Evolutionary conservation across 2,797 vertebrate species (phyloP).

Genomic region (Pseudochromis fuscus): DNA sequence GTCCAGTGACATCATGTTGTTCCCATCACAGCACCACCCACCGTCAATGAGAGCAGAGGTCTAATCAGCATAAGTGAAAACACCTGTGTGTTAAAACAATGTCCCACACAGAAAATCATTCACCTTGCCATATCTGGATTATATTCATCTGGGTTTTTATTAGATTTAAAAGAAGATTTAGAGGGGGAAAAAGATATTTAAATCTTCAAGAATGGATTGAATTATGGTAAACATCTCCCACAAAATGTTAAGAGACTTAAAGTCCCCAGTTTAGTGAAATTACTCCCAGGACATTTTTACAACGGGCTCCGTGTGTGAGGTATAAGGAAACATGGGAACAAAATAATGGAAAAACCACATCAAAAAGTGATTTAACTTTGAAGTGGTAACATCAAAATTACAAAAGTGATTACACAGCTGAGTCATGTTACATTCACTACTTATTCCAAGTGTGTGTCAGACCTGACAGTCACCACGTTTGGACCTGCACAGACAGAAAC

Average conservation of each 20-base stretch:
- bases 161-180: background rate
- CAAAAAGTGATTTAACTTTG: conserved; percentile 61
- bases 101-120: conserved; percentile 4
- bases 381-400: conserved; percentile 56
- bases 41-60: conserved; percentile 19
- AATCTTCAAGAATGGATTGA: background rate
- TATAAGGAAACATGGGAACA: conserved; percentile 16
- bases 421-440: conserved; percentile 62
- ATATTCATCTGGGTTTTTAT: background rate
- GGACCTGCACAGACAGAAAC: conserved; percentile 12
- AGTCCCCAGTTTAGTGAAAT: conserved; percentile 27
- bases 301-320: conserved; percentile 45
- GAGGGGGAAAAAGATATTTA: background rate
- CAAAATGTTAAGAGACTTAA: conserved; percentile 17
- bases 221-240: conserved; percentile 23
- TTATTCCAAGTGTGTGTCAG: conserved; percentile 59
- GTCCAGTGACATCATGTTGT: conserved; percentile 1
- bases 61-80: conserved; percentile 23
- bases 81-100: conserved; percentile 18
- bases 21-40: conserved; percentile 9
- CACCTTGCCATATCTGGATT: background rate
- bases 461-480: conserved; percentile 27
- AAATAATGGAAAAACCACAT: conserved; percentile 57
- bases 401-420: conserved; percentile 61
- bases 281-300: conserved; percentile 31